A percentile compares a stretch with the other conserved stretches of the same genome.
These are phyloP conservation scores for Tenebrosternarchus preto DNA, from an alignment of 2,113 vertebrate species.

Conservation along the genomic window DNA sequence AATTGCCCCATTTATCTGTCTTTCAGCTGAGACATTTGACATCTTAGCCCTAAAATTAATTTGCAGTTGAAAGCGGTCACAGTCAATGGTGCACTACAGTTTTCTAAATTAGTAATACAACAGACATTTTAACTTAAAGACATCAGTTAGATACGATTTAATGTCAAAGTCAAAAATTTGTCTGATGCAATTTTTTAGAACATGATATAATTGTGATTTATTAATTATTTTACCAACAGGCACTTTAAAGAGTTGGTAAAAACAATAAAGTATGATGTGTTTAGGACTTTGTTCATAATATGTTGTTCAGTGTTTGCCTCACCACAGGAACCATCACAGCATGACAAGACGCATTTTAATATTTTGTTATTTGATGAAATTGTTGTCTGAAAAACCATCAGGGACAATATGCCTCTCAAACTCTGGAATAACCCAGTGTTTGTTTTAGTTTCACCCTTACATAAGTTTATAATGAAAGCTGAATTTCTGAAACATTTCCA, in stretches of 20 bases:
- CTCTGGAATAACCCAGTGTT: no score
- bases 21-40: not conserved
- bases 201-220: not conserved
- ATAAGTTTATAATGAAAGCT: no score
- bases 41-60: conserved; percentile 45
- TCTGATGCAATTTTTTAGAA: not conserved
- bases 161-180: not conserved
- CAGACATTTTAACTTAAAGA: not conserved
- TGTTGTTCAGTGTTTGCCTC: not conserved
- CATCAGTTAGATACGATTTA: conserved; percentile 13
- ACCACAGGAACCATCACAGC: no score
- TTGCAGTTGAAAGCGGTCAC: conserved; percentile 40
- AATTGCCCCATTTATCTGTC: conserved; percentile 7
- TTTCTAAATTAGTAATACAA: not conserved
- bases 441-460: not conserved
- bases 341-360: no score
- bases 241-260: conserved; percentile 41
- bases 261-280: not conserved
- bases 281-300: not conserved
- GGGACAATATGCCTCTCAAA: no score
- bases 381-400: no score
- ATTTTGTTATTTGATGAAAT: no score
- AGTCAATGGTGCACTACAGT: not conserved
- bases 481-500: not conserved
- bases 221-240: conserved; percentile 38